Percentiles rank a stretch among this genome's conserved stretches.
These are phyloP conservation scores for Drosophila triauraria DNA, from an alignment of 1,140 invertebrate genomes.

Conservation along the genomic window DNA sequence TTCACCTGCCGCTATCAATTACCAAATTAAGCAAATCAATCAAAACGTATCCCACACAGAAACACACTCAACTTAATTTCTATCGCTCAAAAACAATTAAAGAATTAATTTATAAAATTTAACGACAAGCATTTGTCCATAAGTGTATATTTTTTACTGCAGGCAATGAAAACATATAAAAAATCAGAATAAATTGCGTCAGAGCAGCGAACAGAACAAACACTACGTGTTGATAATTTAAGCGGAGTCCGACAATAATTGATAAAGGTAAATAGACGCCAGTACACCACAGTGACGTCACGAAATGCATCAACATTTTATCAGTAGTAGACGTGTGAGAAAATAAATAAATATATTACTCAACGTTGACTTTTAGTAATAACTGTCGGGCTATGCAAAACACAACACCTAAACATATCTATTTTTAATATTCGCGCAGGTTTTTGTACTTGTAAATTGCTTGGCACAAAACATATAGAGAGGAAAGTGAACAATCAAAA, in stretches of 20 bases:
- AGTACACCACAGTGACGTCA: slow-evolving; percentile 56
- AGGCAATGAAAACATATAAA: slow-evolving; percentile 48
- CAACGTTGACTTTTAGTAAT: slow-evolving; percentile 16
- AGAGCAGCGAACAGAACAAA: slow-evolving; percentile 32
- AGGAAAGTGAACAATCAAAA: slow-evolving; percentile 30
- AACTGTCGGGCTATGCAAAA: background rate
- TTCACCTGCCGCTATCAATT: background rate
- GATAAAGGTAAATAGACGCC: slow-evolving; percentile 51
- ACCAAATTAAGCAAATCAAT: slow-evolving; percentile 1
- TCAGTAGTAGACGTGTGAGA: slow-evolving; percentile 31
- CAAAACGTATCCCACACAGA: background rate
- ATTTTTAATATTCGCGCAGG: slow-evolving; percentile 19
- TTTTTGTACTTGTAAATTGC: slow-evolving; percentile 76
- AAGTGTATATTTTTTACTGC: slow-evolving; percentile 58
- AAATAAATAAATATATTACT: slow-evolving; percentile 22
- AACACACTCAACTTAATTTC: slow-evolving; percentile 15
- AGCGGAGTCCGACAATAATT: slow-evolving; percentile 48
- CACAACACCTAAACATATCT: slow-evolving; percentile 14
- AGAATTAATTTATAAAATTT: slow-evolving; percentile 9
- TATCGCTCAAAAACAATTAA: slow-evolving; percentile 14
- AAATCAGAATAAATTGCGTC: slow-evolving; percentile 37
- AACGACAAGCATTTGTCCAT: slow-evolving; percentile 29
- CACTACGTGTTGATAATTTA: slow-evolving; percentile 30
- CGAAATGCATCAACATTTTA: slow-evolving; percentile 34
- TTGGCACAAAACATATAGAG: slow-evolving; percentile 38